A percentile compares a stretch with the other conserved stretches of the same genome.
Evolutionary conservation across 2,888 invertebrate genomes (phyloP).

Genomic region (Hyposoter didymator): DNA sequence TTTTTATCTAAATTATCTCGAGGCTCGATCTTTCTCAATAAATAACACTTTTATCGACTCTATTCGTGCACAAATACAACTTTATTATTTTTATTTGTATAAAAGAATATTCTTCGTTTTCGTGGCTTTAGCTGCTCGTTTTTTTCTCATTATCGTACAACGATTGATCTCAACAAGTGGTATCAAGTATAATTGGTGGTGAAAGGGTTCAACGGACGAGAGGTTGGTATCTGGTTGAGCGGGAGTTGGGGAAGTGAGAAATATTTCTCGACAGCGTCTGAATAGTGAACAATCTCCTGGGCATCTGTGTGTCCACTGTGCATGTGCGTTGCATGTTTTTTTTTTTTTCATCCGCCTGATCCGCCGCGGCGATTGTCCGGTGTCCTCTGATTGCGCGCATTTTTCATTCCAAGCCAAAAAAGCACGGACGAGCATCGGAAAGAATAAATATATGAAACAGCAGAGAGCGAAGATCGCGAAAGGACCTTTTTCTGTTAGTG

Average conservation of each 20-base stretch:
- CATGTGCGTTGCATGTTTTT: neutral
- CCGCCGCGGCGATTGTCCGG: constrained; percentile 66
- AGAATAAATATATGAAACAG: constrained; percentile 49
- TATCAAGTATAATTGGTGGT: constrained; percentile 47
- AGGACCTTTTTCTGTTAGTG: constrained; percentile 54
- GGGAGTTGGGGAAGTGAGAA: constrained; percentile 42
- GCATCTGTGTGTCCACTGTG: neutral
- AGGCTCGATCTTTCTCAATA: constrained; percentile 46
- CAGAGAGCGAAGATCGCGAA: constrained; percentile 37
- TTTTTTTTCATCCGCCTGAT: constrained; percentile 59
- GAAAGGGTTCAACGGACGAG: constrained; percentile 63
- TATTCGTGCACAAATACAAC: neutral
- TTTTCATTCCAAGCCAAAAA: constrained; percentile 63
- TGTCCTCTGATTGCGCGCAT: constrained; percentile 71
- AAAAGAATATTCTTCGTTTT: constrained; percentile 17
- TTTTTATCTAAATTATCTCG: constrained; percentile 56
- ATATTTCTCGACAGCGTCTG: constrained; percentile 69
- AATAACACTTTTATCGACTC: constrained; percentile 49
- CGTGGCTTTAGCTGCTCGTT: constrained; percentile 8
- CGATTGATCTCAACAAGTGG: constrained; percentile 14
- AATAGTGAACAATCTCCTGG: constrained; percentile 65
- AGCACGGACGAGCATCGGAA: constrained; percentile 48
- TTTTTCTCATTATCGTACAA: constrained; percentile 29
- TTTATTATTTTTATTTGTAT: constrained; percentile 22
- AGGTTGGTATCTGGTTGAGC: constrained; percentile 19